phyloP scores from a whole-genome alignment of 2,888 invertebrate species.

The Amphipyra berbera region DNA sequence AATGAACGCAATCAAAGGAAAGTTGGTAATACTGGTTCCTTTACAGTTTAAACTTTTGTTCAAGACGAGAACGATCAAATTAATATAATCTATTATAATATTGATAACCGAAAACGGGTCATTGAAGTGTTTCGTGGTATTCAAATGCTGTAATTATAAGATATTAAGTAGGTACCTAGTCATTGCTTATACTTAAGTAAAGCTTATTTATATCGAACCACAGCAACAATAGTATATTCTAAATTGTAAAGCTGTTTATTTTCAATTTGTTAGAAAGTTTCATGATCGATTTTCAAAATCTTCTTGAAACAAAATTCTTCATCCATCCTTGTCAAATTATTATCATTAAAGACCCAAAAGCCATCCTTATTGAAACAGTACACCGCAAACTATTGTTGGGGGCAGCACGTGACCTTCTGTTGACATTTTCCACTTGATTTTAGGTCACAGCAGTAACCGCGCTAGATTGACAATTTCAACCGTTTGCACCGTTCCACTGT shows the following conservation, averaged over 20 bases:
- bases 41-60: conserved; percentile 19
- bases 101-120: neutral
- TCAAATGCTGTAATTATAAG: no score
- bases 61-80: conserved; percentile 7
- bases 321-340: neutral
- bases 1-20: conserved; percentile 50
- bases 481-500: conserved; percentile 38
- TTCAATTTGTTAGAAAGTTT: no score
- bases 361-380: conserved; percentile 14
- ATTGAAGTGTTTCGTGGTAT: no score
- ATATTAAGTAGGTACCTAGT: no score
- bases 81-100: neutral
- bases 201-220: no score
- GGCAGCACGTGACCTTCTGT: conserved; percentile 58
- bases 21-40: conserved; percentile 29
- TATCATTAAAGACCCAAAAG: neutral
- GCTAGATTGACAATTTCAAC: conserved; percentile 67
- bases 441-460: conserved; percentile 65
- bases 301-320: neutral
- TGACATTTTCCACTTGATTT: conserved; percentile 70
- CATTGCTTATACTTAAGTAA: no score
- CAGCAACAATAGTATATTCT: no score
- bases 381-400: conserved; percentile 43
- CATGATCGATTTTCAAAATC: neutral
- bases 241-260: no score